These are phyloP conservation scores for Cheilosia soror DNA, from an alignment of 2,888 invertebrate genomes.

Conservation along the genomic window DNA sequence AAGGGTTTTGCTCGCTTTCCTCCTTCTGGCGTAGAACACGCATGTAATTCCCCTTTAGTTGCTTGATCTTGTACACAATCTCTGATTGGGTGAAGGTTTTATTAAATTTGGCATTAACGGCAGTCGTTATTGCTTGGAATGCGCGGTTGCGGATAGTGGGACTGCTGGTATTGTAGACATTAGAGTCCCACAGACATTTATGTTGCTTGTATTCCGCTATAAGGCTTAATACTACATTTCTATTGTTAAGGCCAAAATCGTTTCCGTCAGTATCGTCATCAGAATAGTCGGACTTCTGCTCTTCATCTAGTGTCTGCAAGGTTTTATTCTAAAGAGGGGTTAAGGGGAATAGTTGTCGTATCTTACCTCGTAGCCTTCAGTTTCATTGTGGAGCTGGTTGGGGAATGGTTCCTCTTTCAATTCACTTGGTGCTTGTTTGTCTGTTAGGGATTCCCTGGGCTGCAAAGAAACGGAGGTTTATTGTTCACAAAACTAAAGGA, in stretches of 20 bases:
- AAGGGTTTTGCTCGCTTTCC: slow-evolving; percentile 26
- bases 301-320: not conserved
- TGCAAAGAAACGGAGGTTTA: not conserved
- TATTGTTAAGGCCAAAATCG: not conserved
- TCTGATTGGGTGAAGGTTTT: not conserved
- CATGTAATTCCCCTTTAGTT: not conserved
- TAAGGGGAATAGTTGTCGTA: not conserved
- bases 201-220: slow-evolving; percentile 13
- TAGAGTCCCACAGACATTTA: not conserved
- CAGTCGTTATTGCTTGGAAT: not conserved
- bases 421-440: not conserved
- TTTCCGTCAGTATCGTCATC: not conserved
- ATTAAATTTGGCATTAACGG: not conserved
- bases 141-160: not conserved
- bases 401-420: not conserved
- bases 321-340: not conserved
- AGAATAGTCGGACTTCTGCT: not conserved
- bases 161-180: not conserved
- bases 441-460: not conserved
- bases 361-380: not conserved
- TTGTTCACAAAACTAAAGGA: not conserved
- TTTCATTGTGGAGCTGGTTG: not conserved
- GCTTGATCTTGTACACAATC: not conserved
- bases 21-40: slow-evolving; percentile 4
- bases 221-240: not conserved